phyloP scores from a whole-genome alignment of 2,113 vertebrate genomes.

The Oceanites oceanicus region DNA sequence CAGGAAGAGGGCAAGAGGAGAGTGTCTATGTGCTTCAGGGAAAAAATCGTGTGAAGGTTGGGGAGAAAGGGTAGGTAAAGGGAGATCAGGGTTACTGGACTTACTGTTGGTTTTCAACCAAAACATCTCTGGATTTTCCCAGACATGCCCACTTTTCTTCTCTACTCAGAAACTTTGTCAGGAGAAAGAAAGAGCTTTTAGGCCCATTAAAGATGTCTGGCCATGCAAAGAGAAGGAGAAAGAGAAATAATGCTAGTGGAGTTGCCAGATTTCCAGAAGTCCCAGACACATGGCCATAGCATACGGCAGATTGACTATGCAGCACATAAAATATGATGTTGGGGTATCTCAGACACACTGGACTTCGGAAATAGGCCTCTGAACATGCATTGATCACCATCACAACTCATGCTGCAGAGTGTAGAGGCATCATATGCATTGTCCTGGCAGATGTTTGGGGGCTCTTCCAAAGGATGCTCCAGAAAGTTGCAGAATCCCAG shows the following conservation, averaged over 20 bases:
- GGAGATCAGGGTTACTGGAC: not conserved
- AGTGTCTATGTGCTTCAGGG: not conserved
- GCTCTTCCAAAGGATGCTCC: not conserved
- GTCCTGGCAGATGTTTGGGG: not conserved
- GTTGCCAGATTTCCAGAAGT: not conserved
- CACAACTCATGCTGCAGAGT: not conserved
- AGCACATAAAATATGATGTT: not conserved
- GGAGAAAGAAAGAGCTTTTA: not conserved
- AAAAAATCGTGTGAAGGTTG: not conserved
- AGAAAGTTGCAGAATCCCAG: not conserved
- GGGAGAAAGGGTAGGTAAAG: not conserved
- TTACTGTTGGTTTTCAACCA: not conserved
- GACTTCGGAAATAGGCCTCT: not conserved
- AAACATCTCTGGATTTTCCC: not conserved
- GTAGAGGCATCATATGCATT: accelerated
- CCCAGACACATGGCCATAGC: not conserved
- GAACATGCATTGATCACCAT: not conserved
- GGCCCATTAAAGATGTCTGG: not conserved
- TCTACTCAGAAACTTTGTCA: not conserved
- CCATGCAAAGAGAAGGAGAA: not conserved
- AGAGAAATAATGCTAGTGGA: not conserved
- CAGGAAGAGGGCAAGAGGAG: not conserved
- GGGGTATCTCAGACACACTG: not conserved
- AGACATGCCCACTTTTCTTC: not conserved
- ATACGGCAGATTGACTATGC: not conserved